Base-by-base conservation (phyloP, 2,888 invertebrate genomes). In the Nematopogon swammerdamellus region DNA sequence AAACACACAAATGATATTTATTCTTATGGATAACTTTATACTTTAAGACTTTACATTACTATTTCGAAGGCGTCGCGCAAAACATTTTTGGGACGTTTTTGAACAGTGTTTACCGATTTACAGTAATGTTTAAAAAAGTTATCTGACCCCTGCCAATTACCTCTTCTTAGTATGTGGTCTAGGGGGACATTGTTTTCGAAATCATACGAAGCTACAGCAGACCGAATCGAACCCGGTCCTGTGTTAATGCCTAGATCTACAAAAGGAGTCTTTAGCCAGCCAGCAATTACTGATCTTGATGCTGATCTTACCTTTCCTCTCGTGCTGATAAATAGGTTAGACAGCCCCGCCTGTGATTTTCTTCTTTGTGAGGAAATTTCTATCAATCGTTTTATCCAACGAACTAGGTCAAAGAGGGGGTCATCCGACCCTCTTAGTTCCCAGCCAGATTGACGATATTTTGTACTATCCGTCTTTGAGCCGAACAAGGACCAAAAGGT, bases 51-150 rank as follows among this genome's bases (percentile, higher is more conserved):
- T n/a, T n/a, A n/a, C n/a, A n/a, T n/a, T n/a, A n/a, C n/a, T n/a
- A n/a, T n/a, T n/a, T 25, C 25, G 25, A 25, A 25, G 5, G 25
- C 4, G 25, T 25, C 8, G 8, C 25, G 25, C 25, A 25, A 25
- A 25, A 25, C 4, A 25, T 8, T 25, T 4, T 25, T 8, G 8
- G 25, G 25, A 4, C 4, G 25, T 25, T 25, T 6, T 6, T 4
- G 8, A 25, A 6, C 8, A 8, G 25, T 25, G 4, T 25, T 25
- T 25, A 25, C 8, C 25, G 25, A 6, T 8, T 47, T 50, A 19
- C 44, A 50, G 14, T 50, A 50, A 47, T 47, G 50, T 16, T 46
- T 50, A 17, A 50, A 47, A 18, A 50, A 50, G n/a, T 47, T 44
- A 3, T 25, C 16, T n/a, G 20, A 14, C 2, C 50, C 46, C 5